These are phyloP conservation scores for Bombus superbus DNA, from an alignment of 1,140 invertebrate species.

Conservation along the genomic window DNA sequence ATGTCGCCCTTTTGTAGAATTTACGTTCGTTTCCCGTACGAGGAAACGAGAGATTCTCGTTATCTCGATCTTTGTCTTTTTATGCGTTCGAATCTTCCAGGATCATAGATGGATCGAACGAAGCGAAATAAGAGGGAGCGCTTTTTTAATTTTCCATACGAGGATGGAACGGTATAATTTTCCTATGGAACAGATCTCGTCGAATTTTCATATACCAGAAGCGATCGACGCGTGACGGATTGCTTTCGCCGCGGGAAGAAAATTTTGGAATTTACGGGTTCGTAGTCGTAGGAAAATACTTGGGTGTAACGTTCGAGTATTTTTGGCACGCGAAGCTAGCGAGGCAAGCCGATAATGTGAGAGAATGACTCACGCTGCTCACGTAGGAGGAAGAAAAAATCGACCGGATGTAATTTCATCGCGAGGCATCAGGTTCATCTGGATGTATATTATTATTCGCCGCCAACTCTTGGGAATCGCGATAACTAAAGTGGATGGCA, in stretches of 20 bases:
- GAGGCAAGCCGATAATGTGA: conserved; percentile 18
- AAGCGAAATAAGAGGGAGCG: neutral
- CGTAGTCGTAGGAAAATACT: neutral
- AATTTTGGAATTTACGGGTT: neutral
- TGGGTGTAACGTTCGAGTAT: neutral
- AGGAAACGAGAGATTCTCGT: neutral
- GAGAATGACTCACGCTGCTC: conserved; percentile 47
- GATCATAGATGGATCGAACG: neutral
- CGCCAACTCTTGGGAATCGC: conserved; percentile 46
- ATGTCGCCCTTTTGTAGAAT: neutral
- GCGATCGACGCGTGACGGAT: neutral
- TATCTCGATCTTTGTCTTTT: no score
- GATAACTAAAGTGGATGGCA: conserved; percentile 23
- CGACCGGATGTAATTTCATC: conserved; percentile 48
- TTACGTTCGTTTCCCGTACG: neutral
- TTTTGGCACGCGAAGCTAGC: conserved; percentile 4
- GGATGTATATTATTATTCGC: conserved; percentile 47
- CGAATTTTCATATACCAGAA: neutral
- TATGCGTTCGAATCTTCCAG: rapidly evolving
- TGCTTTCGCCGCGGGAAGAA: neutral
- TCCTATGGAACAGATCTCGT: neutral
- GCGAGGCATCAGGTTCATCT: conserved; percentile 41
- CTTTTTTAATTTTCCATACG: neutral
- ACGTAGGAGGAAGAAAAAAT: conserved; percentile 47
- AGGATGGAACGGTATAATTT: neutral